Conservation (phyloP, 2,888 invertebrate genomes). For the Eustalomyia histrio region DNA sequence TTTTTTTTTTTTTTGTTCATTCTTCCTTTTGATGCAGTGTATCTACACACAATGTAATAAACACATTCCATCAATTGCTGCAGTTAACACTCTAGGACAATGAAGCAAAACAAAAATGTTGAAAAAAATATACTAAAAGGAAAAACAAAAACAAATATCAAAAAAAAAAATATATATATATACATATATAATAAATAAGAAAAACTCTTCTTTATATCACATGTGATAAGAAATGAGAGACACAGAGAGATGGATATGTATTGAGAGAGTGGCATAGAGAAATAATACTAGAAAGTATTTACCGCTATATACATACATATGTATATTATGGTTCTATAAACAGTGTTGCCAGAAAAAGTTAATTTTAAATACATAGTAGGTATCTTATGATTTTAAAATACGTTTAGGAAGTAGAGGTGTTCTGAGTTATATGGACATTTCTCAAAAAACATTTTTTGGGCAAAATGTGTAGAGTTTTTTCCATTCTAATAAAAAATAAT, state of each 20-base stretch:
- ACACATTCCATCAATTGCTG: conserved; percentile 49
- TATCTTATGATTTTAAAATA: too few relatives aligned
- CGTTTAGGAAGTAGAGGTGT: too few relatives aligned
- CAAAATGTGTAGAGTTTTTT: too few relatives aligned
- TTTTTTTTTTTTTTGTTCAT: not conserved
- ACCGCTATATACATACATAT: not conserved
- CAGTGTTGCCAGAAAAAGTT: too few relatives aligned
- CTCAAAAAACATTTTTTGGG: too few relatives aligned
- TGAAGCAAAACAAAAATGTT: conserved; percentile 58
- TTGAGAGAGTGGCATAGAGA: conserved; percentile 28
- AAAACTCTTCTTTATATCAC: conserved; percentile 12
- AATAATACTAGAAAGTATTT: conserved; percentile 3
- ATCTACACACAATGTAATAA: conserved; percentile 2
- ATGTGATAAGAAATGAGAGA: conserved; percentile 20
- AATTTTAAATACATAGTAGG: too few relatives aligned
- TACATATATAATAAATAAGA: too few relatives aligned
- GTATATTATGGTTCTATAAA: too few relatives aligned
- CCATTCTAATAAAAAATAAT: too few relatives aligned
- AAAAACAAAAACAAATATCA: conserved; percentile 1
- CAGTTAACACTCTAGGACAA: conserved; percentile 57
- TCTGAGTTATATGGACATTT: too few relatives aligned
- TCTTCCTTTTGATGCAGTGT: conserved; percentile 37
- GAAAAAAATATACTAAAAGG: not conserved
- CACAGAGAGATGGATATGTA: not conserved
- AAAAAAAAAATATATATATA: too few relatives aligned